These are phyloP conservation scores for Psococerastis gibbosa DNA, from an alignment of 2,888 invertebrate genomes.

Conservation along the genomic window DNA sequence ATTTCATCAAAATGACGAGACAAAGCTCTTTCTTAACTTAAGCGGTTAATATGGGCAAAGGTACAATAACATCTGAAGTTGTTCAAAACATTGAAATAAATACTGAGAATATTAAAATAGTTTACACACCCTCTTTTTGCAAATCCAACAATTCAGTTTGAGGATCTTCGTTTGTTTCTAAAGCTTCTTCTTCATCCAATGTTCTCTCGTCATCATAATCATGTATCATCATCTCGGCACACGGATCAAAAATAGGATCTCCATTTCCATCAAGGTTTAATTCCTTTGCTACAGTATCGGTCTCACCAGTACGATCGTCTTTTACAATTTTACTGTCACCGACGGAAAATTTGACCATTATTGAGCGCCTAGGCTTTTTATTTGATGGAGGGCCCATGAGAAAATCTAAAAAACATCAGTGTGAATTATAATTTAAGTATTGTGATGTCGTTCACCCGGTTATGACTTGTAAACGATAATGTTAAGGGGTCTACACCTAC, in stretches of 20 bases:
- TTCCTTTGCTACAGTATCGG: too few relatives aligned
- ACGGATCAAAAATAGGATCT: conserved; percentile 65
- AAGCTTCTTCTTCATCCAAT: conserved; percentile 88
- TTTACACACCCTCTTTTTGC: conserved; percentile 62
- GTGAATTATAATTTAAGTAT: too few relatives aligned
- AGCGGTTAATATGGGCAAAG: too few relatives aligned
- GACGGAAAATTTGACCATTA: background rate
- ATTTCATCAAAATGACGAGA: too few relatives aligned
- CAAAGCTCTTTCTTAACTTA: conserved; percentile 14
- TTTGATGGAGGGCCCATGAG: background rate
- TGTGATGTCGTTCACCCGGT: too few relatives aligned
- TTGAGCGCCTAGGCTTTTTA: background rate
- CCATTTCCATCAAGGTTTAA: conserved; percentile 22
- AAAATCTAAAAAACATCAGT: background rate
- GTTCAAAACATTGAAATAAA: conserved; percentile 11
- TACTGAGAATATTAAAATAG: conserved; percentile 15
- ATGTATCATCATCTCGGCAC: conserved; percentile 91
- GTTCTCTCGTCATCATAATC: conserved; percentile 96
- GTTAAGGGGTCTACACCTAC: too few relatives aligned
- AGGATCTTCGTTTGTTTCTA: conserved; percentile 73
- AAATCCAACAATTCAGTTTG: conserved; percentile 75
- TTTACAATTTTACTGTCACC: background rate
- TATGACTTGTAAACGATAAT: too few relatives aligned
- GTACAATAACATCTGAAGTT: conserved; percentile 8
- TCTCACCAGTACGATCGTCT: too few relatives aligned